Base-by-base conservation (phyloP, 2,888 invertebrate genomes). In the Holacanthella duospinosa region DNA sequence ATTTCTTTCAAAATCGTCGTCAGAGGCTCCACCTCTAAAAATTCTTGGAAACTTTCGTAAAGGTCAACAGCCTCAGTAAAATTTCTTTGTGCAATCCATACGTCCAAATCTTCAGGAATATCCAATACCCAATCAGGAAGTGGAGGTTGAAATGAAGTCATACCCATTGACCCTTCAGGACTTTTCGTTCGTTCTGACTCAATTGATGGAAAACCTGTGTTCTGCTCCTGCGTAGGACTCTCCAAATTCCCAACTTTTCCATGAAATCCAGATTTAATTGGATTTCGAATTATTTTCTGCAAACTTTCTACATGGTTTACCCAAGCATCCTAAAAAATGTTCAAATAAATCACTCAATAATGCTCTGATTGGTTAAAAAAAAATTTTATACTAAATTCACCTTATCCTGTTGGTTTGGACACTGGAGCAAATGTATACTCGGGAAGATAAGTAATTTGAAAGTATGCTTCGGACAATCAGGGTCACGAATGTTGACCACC, bases 401-500 rank as follows among this genome's bases (percentile, higher is more conserved):
- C 64, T 73, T 73, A 6, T 73, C 73, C 54, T 68, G 71, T 36
- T 73, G 73, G 64, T 69, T 73, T 29, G 73, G 73, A 60, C 73
- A 73, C 56, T 73, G 73, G 1, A 73, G 64, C 2, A 73, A 60
- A 61, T 73, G 73, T 24, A 73, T 71, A 62, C 67, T 73, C 6
- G 95, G 94, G 75, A 94, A 94, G 60, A 92, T 93, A 70, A 96
- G 81, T 12, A 96, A 84, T 78, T 96, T 96, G 75, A 96, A 93
- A 2, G 93, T 92, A 78, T 93, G 86, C 76, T 92, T 93, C 1
- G 93, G 86, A 67, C 86, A 88, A 59, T 90, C 92, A 66, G 90
- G 82, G 79, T 95, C 92, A 74, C 89, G 82, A 59, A 95, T 92
- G 78, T 96, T 96, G 0, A 96, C 93, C 28, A 95, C 89, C 4